These are phyloP conservation scores for Caenorhabditis latens DNA, from an alignment of 1,140 invertebrate species.

Conservation along the genomic window DNA sequence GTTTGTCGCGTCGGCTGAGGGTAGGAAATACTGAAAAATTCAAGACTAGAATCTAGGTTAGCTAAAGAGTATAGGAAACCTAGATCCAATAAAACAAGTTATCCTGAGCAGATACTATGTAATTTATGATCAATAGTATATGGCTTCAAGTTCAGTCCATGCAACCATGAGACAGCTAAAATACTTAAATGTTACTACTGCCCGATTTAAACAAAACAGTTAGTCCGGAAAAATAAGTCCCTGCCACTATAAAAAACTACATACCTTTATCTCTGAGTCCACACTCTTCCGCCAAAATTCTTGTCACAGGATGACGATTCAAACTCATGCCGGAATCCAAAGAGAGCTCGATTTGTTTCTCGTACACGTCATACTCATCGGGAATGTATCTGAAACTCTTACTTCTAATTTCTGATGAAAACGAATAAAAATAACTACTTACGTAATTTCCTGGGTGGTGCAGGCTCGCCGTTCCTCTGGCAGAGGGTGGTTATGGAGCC, in stretches of 20 bases:
- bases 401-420: not conserved
- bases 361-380: not conserved
- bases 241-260: not conserved
- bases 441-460: not conserved
- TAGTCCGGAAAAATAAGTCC: too few relatives aligned
- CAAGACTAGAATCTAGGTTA: not conserved
- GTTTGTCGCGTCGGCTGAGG: not conserved
- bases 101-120: too few relatives aligned
- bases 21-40: not conserved
- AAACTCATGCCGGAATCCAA: conserved; percentile 11
- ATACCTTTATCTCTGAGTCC: conserved; percentile 4
- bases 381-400: not conserved
- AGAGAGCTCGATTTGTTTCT: not conserved
- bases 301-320: not conserved
- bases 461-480: not conserved
- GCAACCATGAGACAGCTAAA: too few relatives aligned
- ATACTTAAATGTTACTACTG: too few relatives aligned
- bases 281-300: conserved; percentile 34
- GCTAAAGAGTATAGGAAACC: too few relatives aligned
- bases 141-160: too few relatives aligned
- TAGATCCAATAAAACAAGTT: too few relatives aligned
- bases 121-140: too few relatives aligned
- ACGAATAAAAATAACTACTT: not conserved
- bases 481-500: not conserved
- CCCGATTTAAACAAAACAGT: too few relatives aligned